These are phyloP conservation scores for Colistium nudipinnis DNA, from an alignment of 2,113 vertebrate species.

Conservation along the genomic window DNA sequence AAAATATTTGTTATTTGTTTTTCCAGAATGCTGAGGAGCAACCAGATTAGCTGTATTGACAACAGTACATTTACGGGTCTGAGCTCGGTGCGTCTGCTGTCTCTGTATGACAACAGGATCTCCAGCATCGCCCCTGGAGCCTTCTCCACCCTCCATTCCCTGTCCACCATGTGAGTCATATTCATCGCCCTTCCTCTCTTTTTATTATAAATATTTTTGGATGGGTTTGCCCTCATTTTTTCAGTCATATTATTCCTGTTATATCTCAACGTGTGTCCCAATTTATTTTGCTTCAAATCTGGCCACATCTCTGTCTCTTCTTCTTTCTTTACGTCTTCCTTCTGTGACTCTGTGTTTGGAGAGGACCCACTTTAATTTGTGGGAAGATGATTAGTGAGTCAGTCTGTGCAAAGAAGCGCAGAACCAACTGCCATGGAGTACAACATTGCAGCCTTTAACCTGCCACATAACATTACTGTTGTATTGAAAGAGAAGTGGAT, in stretches of 20 bases:
- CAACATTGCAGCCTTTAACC: slow-evolving; percentile 16
- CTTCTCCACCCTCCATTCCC: slow-evolving; percentile 93
- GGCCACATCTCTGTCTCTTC: background rate
- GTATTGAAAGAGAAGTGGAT: background rate
- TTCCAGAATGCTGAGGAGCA: slow-evolving; percentile 94
- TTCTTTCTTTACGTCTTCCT: slow-evolving; percentile 25
- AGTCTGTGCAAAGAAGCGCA: slow-evolving; percentile 4
- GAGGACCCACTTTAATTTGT: background rate
- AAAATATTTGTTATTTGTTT: slow-evolving; percentile 6
- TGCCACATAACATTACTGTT: slow-evolving; percentile 2
- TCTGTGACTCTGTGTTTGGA: background rate
- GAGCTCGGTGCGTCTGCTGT: slow-evolving; percentile 94
- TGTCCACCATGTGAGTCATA: slow-evolving; percentile 96
- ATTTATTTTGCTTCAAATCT: background rate
- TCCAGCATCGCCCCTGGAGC: slow-evolving; percentile 93
- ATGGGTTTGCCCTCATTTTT: background rate
- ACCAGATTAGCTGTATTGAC: slow-evolving; percentile 94
- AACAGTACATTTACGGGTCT: slow-evolving; percentile 94
- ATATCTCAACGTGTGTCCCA: slow-evolving; percentile 5
- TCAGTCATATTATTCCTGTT: background rate
- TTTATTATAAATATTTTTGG: background rate
- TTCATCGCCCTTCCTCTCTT: background rate
- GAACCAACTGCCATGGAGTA: slow-evolving; percentile 8
- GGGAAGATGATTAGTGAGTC: no score
- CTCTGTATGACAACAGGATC: slow-evolving; percentile 96